Base-by-base conservation (phyloP, 2,888 invertebrate genomes). In the Euplagia quadripunctaria region DNA sequence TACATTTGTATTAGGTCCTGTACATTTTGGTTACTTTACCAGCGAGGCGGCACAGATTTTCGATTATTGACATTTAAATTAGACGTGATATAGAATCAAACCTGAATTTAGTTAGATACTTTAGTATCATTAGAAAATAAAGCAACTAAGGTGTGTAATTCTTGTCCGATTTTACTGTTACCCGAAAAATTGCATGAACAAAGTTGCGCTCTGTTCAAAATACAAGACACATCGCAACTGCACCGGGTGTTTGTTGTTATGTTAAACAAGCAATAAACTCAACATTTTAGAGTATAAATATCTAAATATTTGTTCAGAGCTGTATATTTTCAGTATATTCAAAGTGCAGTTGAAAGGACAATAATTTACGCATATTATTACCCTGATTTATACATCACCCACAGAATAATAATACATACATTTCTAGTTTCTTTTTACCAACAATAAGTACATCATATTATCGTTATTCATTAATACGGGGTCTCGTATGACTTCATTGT, bases 401-500 rank as follows among this genome's bases (percentile, higher is more conserved):
- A 66, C 12, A 8, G n/a, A 43, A 61, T 72, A 76, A 78, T 79
- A 61, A 76, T 72, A 31, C 49, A 20, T 70, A 69, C 41, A 71
- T 75, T 81, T 75, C 75, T 80, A 80, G 79, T 82, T 73, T 77
- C 2, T 85, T 81, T 78, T 72, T 81, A 80, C 68, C 81, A 82
- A 87, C 79, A 84, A 83, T 58, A 41, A 82, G 82, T 77, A 68
- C 11, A 74, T 79, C 66, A 66, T 74, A 79, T 76, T 73, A 79
- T 84, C 77, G 82, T 85, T 85, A 80, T 76, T 77, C 76, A 78
- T 80, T 78, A 82, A 70, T 82, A 84, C 80, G 75, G 79, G 81
- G 80, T 75, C 69, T 78, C 81, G 71, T 77, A 78, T 79, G 76
- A 76, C 85, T 85, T 84, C 83, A 91, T 93, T 93, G 91, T 91